Base-by-base conservation (phyloP, 2,888 invertebrate species). In the Augiades crinisus region DNA sequence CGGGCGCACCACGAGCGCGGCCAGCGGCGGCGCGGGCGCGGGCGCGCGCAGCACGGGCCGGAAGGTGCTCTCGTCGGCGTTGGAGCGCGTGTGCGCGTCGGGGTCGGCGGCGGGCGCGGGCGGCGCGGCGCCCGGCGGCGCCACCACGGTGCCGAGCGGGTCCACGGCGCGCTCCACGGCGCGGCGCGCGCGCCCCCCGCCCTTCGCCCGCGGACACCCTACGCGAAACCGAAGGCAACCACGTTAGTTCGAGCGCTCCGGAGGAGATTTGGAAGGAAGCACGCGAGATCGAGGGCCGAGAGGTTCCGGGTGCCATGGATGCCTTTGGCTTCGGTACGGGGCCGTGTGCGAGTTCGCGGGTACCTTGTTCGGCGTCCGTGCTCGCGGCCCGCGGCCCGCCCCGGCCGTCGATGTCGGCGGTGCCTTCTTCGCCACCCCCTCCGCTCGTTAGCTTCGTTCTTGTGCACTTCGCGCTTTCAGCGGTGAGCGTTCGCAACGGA, bases 191-290 rank as follows among this genome's bases (percentile, higher is more conserved):
- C 58, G 46, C 46, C 53, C 52, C 57, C 49, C 56, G 58, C 49
- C 56, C 56, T 60, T 71, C 71, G 75, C 67, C 50, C 62, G 58
- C 59, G 59, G 83, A 87, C 87, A 91, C 93, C 93, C 94, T 94
- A 93, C 92, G 93, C 93, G 77, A 81, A 95, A 94, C 95, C 95
- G 94, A 94, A 94, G 95, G 95, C 95, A 93, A 93, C 93, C 85
- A 76, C 27, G 27, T 68, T 67, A 65, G 60, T 51, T 30, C 27
- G 24, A 24, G 33, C 36, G 50, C 58, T 58, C 43, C 56, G 63
- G 67, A 59, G 63, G 65, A 68, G 67, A 67, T 63, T 68, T 65
- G 63, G 68, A 72, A 68, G 65, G 65, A 70, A 70, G 72, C 67
- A 65, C 70, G 57, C 60, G 58, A 62, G 46, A 58, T 60, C 59